A percentile compares a stretch with the other conserved stretches of the same genome.
phyloP scores from a whole-genome alignment of 2,888 invertebrate genomes.

The Lycia hirtaria region DNA sequence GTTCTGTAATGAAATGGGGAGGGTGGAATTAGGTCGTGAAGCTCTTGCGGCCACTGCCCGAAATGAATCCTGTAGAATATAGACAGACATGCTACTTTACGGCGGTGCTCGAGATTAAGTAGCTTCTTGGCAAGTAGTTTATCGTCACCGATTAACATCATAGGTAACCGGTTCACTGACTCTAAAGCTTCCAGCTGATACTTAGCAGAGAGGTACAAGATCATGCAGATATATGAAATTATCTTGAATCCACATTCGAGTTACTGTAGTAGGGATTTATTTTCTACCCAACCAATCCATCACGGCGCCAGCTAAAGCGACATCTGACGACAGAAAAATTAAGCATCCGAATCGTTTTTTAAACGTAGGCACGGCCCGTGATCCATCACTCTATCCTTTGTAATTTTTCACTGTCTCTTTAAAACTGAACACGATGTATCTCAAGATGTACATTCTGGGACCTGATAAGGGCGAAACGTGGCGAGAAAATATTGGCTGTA shows the following conservation, averaged over 20 bases:
- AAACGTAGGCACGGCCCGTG: slow-evolving; percentile 60
- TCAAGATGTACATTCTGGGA: slow-evolving; percentile 26
- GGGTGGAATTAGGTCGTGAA: too few relatives aligned
- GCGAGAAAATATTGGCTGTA: slow-evolving; percentile 20
- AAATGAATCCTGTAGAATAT: too few relatives aligned
- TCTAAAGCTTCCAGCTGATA: too few relatives aligned
- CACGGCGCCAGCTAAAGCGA: slow-evolving; percentile 56
- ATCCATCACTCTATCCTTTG: slow-evolving; percentile 73
- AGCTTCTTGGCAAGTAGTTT: too few relatives aligned
- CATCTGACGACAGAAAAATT: slow-evolving; percentile 77
- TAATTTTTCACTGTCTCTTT: slow-evolving; percentile 75
- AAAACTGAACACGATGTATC: slow-evolving; percentile 38
- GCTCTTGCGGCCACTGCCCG: too few relatives aligned
- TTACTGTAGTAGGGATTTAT: slow-evolving; percentile 14
- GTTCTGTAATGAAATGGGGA: too few relatives aligned
- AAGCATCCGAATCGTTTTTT: slow-evolving; percentile 77
- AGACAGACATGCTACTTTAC: too few relatives aligned
- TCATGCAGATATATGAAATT: not conserved
- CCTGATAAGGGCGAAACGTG: slow-evolving; percentile 19
- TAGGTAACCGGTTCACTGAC: too few relatives aligned
- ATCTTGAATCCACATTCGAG: slow-evolving; percentile 7
- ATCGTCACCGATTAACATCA: too few relatives aligned
- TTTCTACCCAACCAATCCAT: slow-evolving; percentile 61
- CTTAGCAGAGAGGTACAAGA: too few relatives aligned
- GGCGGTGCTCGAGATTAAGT: too few relatives aligned